phyloP scores from a whole-genome alignment of 2,113 vertebrate species.

The Epinephelus cyanopodus region DNA sequence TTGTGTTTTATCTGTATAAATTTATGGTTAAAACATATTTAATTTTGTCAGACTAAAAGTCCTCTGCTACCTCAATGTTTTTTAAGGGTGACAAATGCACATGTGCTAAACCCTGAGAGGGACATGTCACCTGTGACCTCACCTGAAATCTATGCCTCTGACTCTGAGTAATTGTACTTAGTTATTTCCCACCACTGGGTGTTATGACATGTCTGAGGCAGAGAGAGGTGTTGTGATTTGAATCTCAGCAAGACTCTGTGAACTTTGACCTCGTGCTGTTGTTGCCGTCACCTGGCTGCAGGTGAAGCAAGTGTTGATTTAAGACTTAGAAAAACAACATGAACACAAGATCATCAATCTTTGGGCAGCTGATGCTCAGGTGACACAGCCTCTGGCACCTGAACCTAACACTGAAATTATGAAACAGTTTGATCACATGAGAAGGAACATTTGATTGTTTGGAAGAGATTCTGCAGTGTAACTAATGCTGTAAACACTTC shows the following conservation, averaged over 20 bases:
- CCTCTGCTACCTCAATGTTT: no score
- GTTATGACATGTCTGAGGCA: neutral
- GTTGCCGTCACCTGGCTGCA: conserved; percentile 38
- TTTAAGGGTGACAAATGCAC: no score
- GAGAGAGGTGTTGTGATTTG: conserved; percentile 61
- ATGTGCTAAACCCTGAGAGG: no score
- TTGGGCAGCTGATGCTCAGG: conserved; percentile 25
- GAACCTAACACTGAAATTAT: neutral
- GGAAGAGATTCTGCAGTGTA: neutral
- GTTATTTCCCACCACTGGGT: neutral
- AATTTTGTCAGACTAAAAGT: no score
- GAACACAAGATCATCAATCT: conserved; percentile 31
- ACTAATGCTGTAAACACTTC: neutral
- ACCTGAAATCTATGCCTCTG: neutral
- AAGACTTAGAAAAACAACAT: conserved; percentile 41
- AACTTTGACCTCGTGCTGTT: conserved; percentile 51
- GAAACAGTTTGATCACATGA: neutral
- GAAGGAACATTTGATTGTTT: neutral
- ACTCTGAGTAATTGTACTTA: neutral
- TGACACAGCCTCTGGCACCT: conserved; percentile 28
- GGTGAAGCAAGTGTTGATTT: conserved; percentile 34
- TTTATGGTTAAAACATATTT: no score
- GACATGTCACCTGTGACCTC: no score
- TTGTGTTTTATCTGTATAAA: no score
- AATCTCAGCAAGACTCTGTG: conserved; percentile 25